phyloP scores from a whole-genome alignment of 2,113 vertebrate species.

The Eulemur macaco region DNA sequence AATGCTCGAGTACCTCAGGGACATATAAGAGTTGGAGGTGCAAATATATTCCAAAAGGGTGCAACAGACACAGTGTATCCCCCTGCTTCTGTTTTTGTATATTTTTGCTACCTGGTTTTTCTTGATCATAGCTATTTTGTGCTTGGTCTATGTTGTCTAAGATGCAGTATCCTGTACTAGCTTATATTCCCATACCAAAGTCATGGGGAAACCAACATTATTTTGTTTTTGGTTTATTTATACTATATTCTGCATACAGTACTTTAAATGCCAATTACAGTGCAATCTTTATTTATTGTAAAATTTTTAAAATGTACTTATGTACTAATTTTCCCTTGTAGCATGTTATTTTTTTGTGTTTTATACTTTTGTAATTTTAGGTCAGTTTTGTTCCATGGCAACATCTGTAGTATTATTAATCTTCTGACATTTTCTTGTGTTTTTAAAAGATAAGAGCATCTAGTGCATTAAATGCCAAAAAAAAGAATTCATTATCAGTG shows the following conservation, averaged over 20 bases:
- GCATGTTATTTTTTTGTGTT: conserved; percentile 93
- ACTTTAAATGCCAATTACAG: conserved; percentile 99
- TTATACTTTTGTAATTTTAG: conserved; percentile 94
- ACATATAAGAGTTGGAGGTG: conserved; percentile 92
- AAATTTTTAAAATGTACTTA: conserved; percentile 92
- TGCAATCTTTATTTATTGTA: conserved; percentile 99
- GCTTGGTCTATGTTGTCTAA: conserved; percentile 88
- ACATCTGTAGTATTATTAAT: conserved; percentile 96
- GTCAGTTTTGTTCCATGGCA: conserved; percentile 92
- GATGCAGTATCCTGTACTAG: conserved; percentile 93
- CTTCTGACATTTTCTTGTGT: conserved; percentile 90
- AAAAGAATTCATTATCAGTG: conserved; percentile 83
- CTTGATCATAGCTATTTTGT: conserved; percentile 86
- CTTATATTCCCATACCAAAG: conserved; percentile 96
- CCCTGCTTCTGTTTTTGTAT: conserved; percentile 88
- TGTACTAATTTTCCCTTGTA: conserved; percentile 95
- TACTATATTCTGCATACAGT: conserved; percentile 99
- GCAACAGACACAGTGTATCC: conserved; percentile 88
- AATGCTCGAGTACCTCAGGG: conserved; percentile 93
- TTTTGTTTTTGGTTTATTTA: conserved; percentile 98
- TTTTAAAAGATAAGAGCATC: conserved; percentile 92
- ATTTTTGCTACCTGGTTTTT: conserved; percentile 91
- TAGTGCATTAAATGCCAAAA: conserved; percentile 91
- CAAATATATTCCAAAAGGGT: conserved; percentile 89
- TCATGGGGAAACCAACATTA: conserved; percentile 95